Evolutionary conservation across 2,113 vertebrate genomes (phyloP), one percentile per base, ranked within the genome.

Genomic region (Charina bottae): DNA sequence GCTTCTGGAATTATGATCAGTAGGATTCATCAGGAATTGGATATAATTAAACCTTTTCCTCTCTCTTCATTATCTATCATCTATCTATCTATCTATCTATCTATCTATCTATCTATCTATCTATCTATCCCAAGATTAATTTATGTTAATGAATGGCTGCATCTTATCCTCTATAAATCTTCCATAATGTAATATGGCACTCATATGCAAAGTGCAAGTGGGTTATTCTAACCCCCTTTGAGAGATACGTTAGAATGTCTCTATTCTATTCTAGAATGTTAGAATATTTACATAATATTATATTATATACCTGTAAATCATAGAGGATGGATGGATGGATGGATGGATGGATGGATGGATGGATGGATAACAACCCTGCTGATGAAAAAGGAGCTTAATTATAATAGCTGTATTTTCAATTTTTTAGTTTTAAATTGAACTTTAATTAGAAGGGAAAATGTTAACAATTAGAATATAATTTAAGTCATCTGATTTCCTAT

Each of bases 21-120:
- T 13, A 24, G 93, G 72, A 24, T 95, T 95, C 88, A 54, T 93
- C 46, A 91, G 13, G 2, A 83, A 46, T 89, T 26, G 94, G 92
- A 37, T 95, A 94, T 21, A n/a, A 72, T 37, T 92, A 83, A 0
- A 15, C 15, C 86, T 15, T 54, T 78, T 64, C 60, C 23, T 90
- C 15, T 89, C 91, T 42, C 55, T 89, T 90, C 23, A 93, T 42
- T 62, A 60, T 93, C 60, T 89, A 3, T n/a, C 15, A 17, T 56
- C 55, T 56, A 17, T 56, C 55, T 56, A 17, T 56, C 55, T 56
- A 17, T 58, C 56, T 58, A 5, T 58, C 56, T 58, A 5, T 58
- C 56, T 58, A 19, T 58, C 56, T 58, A 5, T 58, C 56, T 58
- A 6, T 21, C 72, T 42, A 17, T 37, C 68, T 7, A n/a, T 15